Percentiles rank a stretch among this genome's conserved stretches.
phyloP scores from a whole-genome alignment of 2,113 vertebrate genomes.

The Climacteris rufus region DNA sequence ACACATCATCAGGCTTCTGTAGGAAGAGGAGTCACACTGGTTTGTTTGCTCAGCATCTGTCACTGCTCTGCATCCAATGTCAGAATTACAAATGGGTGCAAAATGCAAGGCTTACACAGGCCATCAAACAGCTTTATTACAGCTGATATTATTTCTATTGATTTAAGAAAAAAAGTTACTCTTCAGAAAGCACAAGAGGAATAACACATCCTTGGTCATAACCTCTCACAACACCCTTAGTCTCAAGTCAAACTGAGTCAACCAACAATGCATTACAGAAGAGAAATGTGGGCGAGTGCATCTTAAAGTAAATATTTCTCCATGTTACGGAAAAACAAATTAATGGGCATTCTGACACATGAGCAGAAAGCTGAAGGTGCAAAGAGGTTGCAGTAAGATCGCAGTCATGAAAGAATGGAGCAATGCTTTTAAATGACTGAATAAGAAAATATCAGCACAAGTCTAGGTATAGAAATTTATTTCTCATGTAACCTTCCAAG shows the following conservation, averaged over 20 bases:
- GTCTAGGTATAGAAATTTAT: not conserved
- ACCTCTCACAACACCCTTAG: not conserved
- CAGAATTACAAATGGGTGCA: not conserved
- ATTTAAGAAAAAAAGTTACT: not conserved
- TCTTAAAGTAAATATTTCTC: not conserved
- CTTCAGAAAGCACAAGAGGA: not conserved
- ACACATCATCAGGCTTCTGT: not conserved
- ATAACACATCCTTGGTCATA: not conserved
- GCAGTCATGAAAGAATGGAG: rapidly evolving
- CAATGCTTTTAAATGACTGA: not conserved
- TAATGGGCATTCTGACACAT: not conserved
- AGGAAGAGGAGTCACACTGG: not conserved
- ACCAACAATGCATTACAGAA: not conserved
- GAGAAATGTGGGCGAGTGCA: not conserved
- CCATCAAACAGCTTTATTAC: not conserved
- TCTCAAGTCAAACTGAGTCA: not conserved
- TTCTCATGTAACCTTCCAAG: not conserved
- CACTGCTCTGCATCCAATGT: not conserved
- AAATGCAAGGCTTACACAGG: not conserved
- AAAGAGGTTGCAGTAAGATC: not conserved
- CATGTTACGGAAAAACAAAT: not conserved
- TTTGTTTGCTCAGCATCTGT: not conserved
- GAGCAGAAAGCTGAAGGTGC: not conserved
- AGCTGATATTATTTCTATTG: not conserved
- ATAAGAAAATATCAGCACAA: not conserved